Evolutionary conservation across 1,140 invertebrate genomes (phyloP), one percentile per base, ranked within the genome.

Genomic region (Monomorium pharaonis): DNA sequence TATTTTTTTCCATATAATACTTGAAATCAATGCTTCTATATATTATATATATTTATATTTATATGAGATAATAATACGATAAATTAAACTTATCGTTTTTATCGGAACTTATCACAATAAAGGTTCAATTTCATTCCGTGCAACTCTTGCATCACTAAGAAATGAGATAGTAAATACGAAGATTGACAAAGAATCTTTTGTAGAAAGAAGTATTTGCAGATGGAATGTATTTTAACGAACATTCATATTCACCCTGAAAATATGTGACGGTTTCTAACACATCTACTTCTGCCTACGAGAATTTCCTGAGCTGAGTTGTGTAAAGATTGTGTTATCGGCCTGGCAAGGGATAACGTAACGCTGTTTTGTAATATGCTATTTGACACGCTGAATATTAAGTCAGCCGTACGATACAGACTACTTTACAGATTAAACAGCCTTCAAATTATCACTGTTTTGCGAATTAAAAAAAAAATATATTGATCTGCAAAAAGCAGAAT

Each of bases 291-390:
- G 21, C 33, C 27, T 74, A 80, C 33, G 60, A 81, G 80, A 75
- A 56, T 91, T 87, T 88, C 62, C 78, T 60, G 84, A 87, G 75
- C 30, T 30, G 65, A 27, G 84, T 92, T 91, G 84, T 81, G 85
- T 87, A 86, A 84, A 93, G 91, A 92, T 93, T 93, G 89, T 91
- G 90, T 92, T 93, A 92, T 92, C 90, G 83, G 75, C 76, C 86
- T 74, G 87, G 78, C 86, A 85, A 42, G 74, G 81, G 84, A 83
- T 90, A 92, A 92, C 89, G 89, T 91, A 93, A 93, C 63, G 77
- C 62, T 85, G 84, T 93, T 92, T 93, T 92, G 90, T 91, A 91
- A 91, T 85, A 33, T 84, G 60, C 56, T 74, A 86, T 85, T 86
- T 63, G 84, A 67, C 80, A 86, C 69, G 69, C 69, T 89, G 91